Conservation (phyloP, 2,888 invertebrate genomes). For the Venustoraphidia nigricollis region DNA sequence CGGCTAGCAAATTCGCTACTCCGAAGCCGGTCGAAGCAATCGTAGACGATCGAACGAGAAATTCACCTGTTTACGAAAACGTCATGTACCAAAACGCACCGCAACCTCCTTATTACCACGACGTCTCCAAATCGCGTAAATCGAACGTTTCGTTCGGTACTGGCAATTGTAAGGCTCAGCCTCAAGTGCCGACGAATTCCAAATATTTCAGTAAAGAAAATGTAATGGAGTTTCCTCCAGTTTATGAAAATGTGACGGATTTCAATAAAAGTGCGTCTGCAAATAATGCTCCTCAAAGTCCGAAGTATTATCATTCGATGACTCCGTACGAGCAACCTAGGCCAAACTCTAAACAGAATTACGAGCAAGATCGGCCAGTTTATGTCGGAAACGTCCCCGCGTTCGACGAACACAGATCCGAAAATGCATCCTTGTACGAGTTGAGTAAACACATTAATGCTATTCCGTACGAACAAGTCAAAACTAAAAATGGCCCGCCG, state of each 20-base stretch:
- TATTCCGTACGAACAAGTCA: slow-evolving; percentile 19
- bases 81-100: slow-evolving; percentile 39
- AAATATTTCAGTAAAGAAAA: slow-evolving; percentile 19
- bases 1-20: slow-evolving; percentile 62
- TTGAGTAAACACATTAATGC: slow-evolving; percentile 29
- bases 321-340: slow-evolving; percentile 35
- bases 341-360: too few species aligned
- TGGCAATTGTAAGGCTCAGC: slow-evolving; percentile 61
- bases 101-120: slow-evolving; percentile 47
- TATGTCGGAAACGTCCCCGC: too few species aligned
- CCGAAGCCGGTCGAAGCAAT: slow-evolving; percentile 56
- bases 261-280: slow-evolving; percentile 10
- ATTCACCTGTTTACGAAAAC: slow-evolving; percentile 59
- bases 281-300: slow-evolving; percentile 11
- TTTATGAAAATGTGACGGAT: slow-evolving; percentile 29
- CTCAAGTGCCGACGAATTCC: slow-evolving; percentile 55
- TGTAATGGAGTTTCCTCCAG: slow-evolving; percentile 33
- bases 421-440: slow-evolving; percentile 17
- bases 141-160: slow-evolving; percentile 21
- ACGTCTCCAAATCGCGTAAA: slow-evolving; percentile 17
- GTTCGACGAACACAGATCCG: too few species aligned
- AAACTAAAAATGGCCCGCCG: too few species aligned
- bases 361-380: too few species aligned
- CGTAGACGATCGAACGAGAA: slow-evolving; percentile 20
- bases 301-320: slow-evolving; percentile 34